Base-by-base conservation (phyloP, 2,888 invertebrate species). In the Cremastinae sp. region DNA sequence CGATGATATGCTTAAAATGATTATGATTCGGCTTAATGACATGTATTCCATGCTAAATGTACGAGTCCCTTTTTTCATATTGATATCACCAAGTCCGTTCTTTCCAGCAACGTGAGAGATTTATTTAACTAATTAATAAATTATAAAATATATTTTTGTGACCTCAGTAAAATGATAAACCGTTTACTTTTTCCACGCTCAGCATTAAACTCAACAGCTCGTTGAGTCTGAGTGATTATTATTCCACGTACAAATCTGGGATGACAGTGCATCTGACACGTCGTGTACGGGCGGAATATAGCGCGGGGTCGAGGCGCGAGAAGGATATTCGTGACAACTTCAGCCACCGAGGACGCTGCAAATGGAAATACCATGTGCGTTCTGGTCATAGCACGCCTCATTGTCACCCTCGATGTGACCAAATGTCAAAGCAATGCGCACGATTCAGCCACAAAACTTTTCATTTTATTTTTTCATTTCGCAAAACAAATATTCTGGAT, bases 261-360 rank as follows among this genome's bases (percentile, higher is more conserved):
- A 35, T 55, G 66, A 74, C 74, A 68, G 68, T 74, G 68, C 74
- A 68, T 39, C 49, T 49, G 61, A 22, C 55, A 61, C 74, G 47
- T 41, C 49, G 58, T 62, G 61, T 39, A 22, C 22, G 55, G 43
- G 53, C 37, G 53, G 41, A 65, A 66, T 61, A 47, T 22, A 41
- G 10, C 43, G 28, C 28, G 39, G 28, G 12, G 39, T 20, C 37
- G 35, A 47, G 62, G 20, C 55, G 45, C 53, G 20, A 53, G 72
- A 9, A 41, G 12, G 18, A 9, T 39, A 55, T 37, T 16, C 55
- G 71, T 71, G 71, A 64, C 71, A 71, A 56, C 22, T 45, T 2
- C 70, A 56, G 47, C 73, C 53, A 37, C n/a, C 59, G 14, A 20
- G 47, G 16, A 35, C 55, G 9, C 7, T 28, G 28, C 59, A 47